phyloP scores from a whole-genome alignment of 2,113 vertebrate species.

The Sturnira hondurensis region DNA sequence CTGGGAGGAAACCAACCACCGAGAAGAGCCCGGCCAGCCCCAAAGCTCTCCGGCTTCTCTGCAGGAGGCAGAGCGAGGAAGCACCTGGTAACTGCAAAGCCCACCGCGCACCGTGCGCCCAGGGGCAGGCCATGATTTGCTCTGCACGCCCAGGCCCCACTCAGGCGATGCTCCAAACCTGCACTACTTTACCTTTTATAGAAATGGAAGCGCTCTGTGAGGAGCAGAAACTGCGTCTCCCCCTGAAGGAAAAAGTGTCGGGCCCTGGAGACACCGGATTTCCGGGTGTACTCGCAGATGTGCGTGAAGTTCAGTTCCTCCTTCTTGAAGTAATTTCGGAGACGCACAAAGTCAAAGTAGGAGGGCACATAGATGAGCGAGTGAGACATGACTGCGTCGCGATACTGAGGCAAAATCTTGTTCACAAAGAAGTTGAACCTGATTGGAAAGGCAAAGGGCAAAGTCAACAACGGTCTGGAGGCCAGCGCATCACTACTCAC shows the following conservation, averaged over 20 bases:
- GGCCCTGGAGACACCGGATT: conserved; percentile 86
- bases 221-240: conserved; percentile 91
- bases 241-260: conserved; percentile 91
- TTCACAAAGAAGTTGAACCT: conserved; percentile 94
- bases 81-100: not conserved
- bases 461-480: not conserved
- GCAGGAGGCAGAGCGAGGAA: not conserved
- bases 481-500: not conserved
- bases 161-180: fast-evolving
- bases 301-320: conserved; percentile 89
- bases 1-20: not conserved
- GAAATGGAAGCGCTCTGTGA: conserved; percentile 97
- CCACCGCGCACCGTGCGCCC: fast-evolving
- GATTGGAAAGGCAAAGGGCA: conserved; percentile 9
- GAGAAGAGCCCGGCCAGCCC: not conserved
- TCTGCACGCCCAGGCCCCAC: not conserved
- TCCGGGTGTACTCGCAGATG: conserved; percentile 92
- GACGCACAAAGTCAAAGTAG: conserved; percentile 95
- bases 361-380: conserved; percentile 93
- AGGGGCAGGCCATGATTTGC: not conserved
- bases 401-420: conserved; percentile 94
- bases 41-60: not conserved
- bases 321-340: conserved; percentile 95
- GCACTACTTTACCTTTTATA: conserved; percentile 90
- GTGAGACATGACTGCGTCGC: conserved; percentile 96